These are phyloP conservation scores for Caenorhabditis auriculariae DNA, from an alignment of 2,888 invertebrate species.

Conservation along the genomic window DNA sequence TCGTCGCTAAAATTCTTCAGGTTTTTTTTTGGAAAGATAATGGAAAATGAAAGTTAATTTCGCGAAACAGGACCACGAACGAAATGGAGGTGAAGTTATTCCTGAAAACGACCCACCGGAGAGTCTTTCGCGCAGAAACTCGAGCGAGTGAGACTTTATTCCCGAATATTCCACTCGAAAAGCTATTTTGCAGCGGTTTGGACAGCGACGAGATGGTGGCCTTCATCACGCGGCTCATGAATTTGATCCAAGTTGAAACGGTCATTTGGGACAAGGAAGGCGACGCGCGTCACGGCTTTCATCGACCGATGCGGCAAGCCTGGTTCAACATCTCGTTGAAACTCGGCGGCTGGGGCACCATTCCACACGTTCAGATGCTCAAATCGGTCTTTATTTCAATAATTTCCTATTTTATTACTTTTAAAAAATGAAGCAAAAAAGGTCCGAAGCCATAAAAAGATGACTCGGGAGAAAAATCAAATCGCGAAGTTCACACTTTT, in stretches of 20 bases:
- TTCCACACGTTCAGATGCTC: conserved; percentile 20
- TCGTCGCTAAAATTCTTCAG: conserved; percentile 11
- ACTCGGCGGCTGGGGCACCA: conserved; percentile 24
- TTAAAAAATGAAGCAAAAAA: too few relatives aligned
- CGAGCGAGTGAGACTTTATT: neutral
- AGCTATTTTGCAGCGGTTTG: too few relatives aligned
- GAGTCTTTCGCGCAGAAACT: neutral
- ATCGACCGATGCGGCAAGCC: conserved; percentile 20
- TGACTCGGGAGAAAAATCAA: too few relatives aligned
- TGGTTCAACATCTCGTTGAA: conserved; percentile 25
- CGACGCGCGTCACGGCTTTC: conserved; percentile 6
- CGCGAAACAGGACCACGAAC: neutral
- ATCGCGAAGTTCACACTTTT: too few relatives aligned
- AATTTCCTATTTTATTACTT: too few relatives aligned
- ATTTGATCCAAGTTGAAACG: conserved; percentile 9
- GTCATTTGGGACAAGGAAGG: conserved; percentile 17
- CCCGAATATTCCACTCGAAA: conserved; percentile 1
- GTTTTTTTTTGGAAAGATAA: too few relatives aligned
- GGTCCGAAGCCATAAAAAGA: too few relatives aligned
- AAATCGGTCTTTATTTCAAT: conserved; percentile 3
- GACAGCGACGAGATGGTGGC: too few relatives aligned
- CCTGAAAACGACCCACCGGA: conserved; percentile 1
- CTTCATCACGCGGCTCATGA: conserved; percentile 6
- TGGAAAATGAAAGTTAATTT: too few relatives aligned
- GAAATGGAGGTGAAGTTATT: neutral